Percentiles rank a stretch among this genome's conserved stretches.
These are phyloP conservation scores for Parnassius smintheus DNA, from an alignment of 2,888 invertebrate species.

Conservation along the genomic window DNA sequence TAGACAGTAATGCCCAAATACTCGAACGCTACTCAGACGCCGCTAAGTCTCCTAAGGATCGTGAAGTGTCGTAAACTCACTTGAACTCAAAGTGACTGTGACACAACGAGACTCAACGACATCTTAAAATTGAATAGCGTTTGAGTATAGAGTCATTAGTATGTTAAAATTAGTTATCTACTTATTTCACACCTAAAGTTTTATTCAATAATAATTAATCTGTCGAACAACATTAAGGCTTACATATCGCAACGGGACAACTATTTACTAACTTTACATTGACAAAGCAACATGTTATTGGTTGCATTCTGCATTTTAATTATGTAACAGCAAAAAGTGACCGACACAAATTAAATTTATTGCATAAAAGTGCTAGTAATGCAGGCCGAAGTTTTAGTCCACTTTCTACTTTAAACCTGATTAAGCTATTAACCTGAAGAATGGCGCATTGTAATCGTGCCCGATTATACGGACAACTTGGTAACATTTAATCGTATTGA, in stretches of 20 bases:
- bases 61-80: too few species aligned
- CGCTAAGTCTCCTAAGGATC: too few species aligned
- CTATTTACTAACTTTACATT: constrained; percentile 26
- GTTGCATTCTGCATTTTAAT: constrained; percentile 30
- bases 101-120: too few species aligned
- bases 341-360: constrained; percentile 40
- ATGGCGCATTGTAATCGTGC: constrained; percentile 59
- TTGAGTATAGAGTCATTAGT: background rate
- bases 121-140: background rate
- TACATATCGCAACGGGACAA: constrained; percentile 24
- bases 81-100: too few species aligned
- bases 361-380: constrained; percentile 51
- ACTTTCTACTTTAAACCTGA: constrained; percentile 67
- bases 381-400: constrained; percentile 37
- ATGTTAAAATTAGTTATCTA: constrained; percentile 17
- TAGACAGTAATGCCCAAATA: too few species aligned
- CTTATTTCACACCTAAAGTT: constrained; percentile 24
- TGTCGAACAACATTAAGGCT: constrained; percentile 25
- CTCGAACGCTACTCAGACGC: too few species aligned
- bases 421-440: constrained; percentile 66
- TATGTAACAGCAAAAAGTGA: constrained; percentile 38
- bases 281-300: constrained; percentile 26
- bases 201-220: constrained; percentile 25
- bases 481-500: constrained; percentile 54
- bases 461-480: constrained; percentile 46